Evolutionary conservation across 2,888 invertebrate species (phyloP).

Genomic region (Chromoteleia sp.): DNA sequence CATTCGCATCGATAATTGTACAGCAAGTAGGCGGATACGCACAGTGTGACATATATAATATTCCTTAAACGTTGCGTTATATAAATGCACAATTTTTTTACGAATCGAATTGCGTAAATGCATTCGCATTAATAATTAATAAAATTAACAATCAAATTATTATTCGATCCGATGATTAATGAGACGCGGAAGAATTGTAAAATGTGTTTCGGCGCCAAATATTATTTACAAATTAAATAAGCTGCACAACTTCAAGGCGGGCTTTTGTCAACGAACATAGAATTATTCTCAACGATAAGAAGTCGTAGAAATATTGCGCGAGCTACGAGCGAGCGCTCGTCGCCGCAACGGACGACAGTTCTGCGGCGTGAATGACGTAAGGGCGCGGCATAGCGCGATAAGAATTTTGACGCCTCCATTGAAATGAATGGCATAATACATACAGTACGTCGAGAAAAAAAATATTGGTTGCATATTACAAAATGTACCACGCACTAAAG

Average conservation of each 20-base stretch:
- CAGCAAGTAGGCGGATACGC: slow-evolving; percentile 54
- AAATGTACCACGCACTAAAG: slow-evolving; percentile 9
- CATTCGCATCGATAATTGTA: slow-evolving; percentile 52
- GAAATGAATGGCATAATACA: slow-evolving; percentile 67
- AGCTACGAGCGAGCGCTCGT: slow-evolving; percentile 45
- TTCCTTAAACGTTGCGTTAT: slow-evolving; percentile 36
- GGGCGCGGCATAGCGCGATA: slow-evolving; percentile 75
- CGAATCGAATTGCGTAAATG: neutral
- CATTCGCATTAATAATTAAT: too few species aligned
- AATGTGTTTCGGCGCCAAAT: neutral
- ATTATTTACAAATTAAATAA: slow-evolving; percentile 24
- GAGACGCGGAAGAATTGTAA: too few species aligned
- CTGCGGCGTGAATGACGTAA: slow-evolving; percentile 76
- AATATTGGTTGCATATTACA: slow-evolving; percentile 39
- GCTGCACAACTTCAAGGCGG: slow-evolving; percentile 18
- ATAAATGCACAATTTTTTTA: slow-evolving; percentile 25
- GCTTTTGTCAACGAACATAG: slow-evolving; percentile 34
- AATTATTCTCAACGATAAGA: slow-evolving; percentile 56
- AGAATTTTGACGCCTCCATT: slow-evolving; percentile 81
- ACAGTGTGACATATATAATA: slow-evolving; percentile 32
- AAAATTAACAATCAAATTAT: too few species aligned
- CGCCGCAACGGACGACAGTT: slow-evolving; percentile 67
- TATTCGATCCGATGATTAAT: too few species aligned
- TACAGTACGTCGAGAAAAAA: slow-evolving; percentile 8
- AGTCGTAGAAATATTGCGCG: slow-evolving; percentile 61